Percentiles rank a stretch among this genome's conserved stretches.
These are phyloP conservation scores for Lochmaea capreae DNA, from an alignment of 2,888 invertebrate species.

Conservation along the genomic window DNA sequence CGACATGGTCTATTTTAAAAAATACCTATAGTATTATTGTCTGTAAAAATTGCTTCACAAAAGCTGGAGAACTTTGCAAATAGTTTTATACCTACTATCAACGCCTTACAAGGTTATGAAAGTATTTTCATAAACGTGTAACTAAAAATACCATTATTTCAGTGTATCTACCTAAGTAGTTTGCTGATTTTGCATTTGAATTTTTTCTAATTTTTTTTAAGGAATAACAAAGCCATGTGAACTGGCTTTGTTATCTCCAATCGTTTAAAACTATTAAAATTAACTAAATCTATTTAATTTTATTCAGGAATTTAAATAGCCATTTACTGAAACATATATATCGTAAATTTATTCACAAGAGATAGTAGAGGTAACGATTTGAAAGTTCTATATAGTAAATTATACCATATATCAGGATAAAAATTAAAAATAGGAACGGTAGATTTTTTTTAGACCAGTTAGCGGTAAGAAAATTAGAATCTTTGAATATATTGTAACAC, in stretches of 20 bases:
- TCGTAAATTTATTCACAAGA: slow-evolving; percentile 12
- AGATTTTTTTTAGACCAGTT: not conserved
- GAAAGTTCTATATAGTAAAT: slow-evolving; percentile 2
- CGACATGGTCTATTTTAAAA: not conserved
- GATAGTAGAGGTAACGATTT: slow-evolving; percentile 3
- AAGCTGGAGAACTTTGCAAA: not conserved
- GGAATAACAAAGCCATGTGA: not conserved
- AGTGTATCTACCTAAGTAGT: no score
- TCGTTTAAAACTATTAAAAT: not conserved
- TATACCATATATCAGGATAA: not conserved
- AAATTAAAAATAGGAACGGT: not conserved
- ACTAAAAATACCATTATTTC: no score
- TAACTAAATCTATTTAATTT: not conserved
- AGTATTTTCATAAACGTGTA: no score
- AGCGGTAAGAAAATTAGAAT: not conserved
- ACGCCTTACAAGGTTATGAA: no score
- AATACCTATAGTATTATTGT: not conserved
- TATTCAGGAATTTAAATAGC: slow-evolving; percentile 4
- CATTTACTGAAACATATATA: slow-evolving; percentile 3
- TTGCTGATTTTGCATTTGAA: no score
- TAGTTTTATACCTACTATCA: no score
- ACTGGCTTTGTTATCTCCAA: not conserved
- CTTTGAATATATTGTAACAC: no score
- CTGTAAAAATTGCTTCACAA: no score
- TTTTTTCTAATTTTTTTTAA: no score